Base-by-base conservation (phyloP, 2,888 invertebrate genomes). In the Alcis repandata region DNA sequence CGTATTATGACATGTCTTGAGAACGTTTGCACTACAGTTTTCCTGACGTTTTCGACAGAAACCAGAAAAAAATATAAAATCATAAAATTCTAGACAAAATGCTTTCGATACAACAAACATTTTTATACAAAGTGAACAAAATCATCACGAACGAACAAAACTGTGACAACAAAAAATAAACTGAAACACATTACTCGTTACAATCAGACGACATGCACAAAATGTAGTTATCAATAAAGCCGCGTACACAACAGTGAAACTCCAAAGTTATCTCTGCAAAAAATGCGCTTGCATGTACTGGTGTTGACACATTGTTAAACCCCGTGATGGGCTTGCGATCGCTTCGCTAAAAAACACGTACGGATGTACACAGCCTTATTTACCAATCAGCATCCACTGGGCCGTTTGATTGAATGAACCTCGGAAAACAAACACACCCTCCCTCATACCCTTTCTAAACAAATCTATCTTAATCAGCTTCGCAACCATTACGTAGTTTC, bases 311-410 rank as follows among this genome's bases (percentile, higher is more conserved):
- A 79, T 83, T 85, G 85, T 86, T 86, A 83, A 81, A 75, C 77
- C 65, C 59, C 71, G 78, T 76, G 81, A 78, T 75, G 78, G 67
- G 70, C 72, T 71, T 67, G 63, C 58, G 75, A 73, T 72, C 64
- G 73, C 64, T 78, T 79, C 79, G 80, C 73, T 79, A 77, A 77
- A 74, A 77, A 72, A 77, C 72, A 71, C 69, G 72, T 78, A 76
- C 71, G 59, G 70, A 71, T 71, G 71, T 78, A 57, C 74, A 45
- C 13, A 20, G 77, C 79, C 82, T 87, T 85, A 84, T 87, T 87
- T 87, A 85, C 85, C 86, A 86, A 88, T 87, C 88, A 86, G 83
- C 80, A 80, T 84, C 81, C 88, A 85, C 75, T 84, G 82, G 78
- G 75, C 82, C 87, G 82, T 73, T 79, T 85, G 86, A 88, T 88